Evolutionary conservation across 2,113 vertebrate genomes (phyloP).

Genomic region (Sinocyclocheilus anshuiensis): DNA sequence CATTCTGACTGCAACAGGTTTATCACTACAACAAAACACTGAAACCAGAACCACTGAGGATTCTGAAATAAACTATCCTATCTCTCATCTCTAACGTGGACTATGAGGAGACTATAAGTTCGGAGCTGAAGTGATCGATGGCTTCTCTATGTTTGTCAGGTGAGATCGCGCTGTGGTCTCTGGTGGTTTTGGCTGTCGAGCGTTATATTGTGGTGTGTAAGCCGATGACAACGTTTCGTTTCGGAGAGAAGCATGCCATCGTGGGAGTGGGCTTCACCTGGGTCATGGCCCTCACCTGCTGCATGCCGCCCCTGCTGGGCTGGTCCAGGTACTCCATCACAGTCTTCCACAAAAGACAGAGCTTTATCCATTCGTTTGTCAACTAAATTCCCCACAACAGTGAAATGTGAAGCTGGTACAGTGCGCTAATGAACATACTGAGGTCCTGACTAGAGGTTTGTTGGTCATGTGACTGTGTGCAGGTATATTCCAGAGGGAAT

Average conservation of each 20-base stretch:
- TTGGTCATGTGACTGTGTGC: conserved; percentile 45
- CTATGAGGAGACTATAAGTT: neutral
- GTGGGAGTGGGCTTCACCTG: conserved; percentile 86
- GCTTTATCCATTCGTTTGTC: neutral
- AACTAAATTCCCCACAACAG: neutral
- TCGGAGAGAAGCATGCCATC: conserved; percentile 89
- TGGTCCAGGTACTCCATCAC: conserved; percentile 88
- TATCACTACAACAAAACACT: neutral
- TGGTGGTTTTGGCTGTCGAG: conserved; percentile 94
- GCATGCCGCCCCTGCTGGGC: conserved; percentile 83
- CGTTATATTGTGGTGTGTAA: conserved; percentile 96
- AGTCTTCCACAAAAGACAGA: neutral
- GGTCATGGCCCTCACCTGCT: conserved; percentile 93
- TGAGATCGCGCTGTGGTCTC: conserved; percentile 92
- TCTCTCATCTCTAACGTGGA: neutral
- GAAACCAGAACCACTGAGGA: neutral
- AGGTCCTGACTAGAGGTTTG: neutral
- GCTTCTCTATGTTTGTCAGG: conserved; percentile 72
- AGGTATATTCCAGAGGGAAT: conserved; percentile 98
- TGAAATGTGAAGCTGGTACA: neutral
- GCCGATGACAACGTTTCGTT: conserved; percentile 95
- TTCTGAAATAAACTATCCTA: neutral
- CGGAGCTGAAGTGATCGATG: neutral
- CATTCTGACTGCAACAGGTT: too few relatives aligned
- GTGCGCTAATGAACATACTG: neutral